Base-by-base conservation (phyloP, 2,113 vertebrate genomes). In the Excalfactoria chinensis region DNA sequence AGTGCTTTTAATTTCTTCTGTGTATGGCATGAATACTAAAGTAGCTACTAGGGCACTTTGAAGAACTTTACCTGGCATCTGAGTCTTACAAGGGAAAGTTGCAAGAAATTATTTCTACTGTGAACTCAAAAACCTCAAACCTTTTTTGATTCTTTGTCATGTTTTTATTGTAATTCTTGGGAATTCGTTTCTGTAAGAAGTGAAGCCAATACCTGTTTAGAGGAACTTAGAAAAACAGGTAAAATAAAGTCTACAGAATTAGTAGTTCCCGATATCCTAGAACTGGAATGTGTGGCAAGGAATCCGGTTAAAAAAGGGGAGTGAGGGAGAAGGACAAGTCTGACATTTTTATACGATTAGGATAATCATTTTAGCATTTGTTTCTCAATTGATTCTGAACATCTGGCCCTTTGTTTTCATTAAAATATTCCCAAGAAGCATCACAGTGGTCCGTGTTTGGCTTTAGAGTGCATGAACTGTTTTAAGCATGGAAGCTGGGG, bases 381-480 rank as follows among this genome's bases (percentile, higher is more conserved):
- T 77, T 94, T 87, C 22, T 75, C 84, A 34, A 44, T 21, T 67
- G 16, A 85, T 32, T 66, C 55, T 66, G 81, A 76, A 87, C 41
- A 76, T 19, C 55, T 69, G 40, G 28, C 89, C 56, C 51, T 92
- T 55, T 86, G 22, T 84, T 92, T 90, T 66, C 83, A 86, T 90
- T 95, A 90, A 94, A 93, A 60, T 93, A 55, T 53, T 79, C 5
- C 0, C 43, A 60, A 74, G 35, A 56, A 84, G 43, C 62, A 58
- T 78, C 51, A 8, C 7, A 35, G 26, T 63, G 53, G 7, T 19
- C 49, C 64, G 40, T 86, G 56, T 40, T 64, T 91, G 86, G 32
- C 22, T 77, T 83, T 72, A 32, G 51, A 53, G 51, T 53, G 25
- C 51, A 53, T 53, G 26, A 30, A 53, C 51, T 53, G 55, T 58